Evolutionary conservation across 1,140 invertebrate species (phyloP).

Genomic region (Drosophila prosaltans): DNA sequence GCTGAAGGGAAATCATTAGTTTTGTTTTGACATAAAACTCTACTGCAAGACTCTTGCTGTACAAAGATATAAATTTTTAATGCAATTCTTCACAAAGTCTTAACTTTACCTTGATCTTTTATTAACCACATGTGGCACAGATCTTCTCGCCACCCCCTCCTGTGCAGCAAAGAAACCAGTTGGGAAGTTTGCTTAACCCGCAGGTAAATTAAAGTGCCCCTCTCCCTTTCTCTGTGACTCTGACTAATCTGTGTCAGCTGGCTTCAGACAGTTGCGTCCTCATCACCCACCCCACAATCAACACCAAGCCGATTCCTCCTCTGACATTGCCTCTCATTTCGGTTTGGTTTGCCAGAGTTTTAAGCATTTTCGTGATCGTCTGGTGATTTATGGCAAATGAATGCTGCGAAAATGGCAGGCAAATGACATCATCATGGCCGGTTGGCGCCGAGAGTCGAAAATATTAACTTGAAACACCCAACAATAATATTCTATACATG

Average conservation of each 20-base stretch:
- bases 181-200: slow-evolving; percentile 43
- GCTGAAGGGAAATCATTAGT: slow-evolving; percentile 26
- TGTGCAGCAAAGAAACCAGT: slow-evolving; percentile 54
- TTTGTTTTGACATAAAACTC: slow-evolving; percentile 24
- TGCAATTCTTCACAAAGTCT: slow-evolving; percentile 10
- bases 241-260: slow-evolving; percentile 78
- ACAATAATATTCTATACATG: slow-evolving; percentile 31
- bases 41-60: neutral
- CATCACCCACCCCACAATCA: slow-evolving; percentile 24
- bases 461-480: slow-evolving; percentile 13
- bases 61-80: neutral
- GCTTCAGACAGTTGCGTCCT: slow-evolving; percentile 49
- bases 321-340: slow-evolving; percentile 23
- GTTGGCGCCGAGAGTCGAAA: slow-evolving; percentile 23
- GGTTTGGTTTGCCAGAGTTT: slow-evolving; percentile 24
- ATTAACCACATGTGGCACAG: slow-evolving; percentile 19
- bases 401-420: slow-evolving; percentile 30
- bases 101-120: slow-evolving; percentile 68
- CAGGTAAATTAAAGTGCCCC: slow-evolving; percentile 54
- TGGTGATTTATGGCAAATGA: slow-evolving; percentile 67
- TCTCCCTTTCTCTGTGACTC: slow-evolving; percentile 45
- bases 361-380: slow-evolving; percentile 60
- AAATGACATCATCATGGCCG: slow-evolving; percentile 65
- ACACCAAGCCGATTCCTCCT: slow-evolving; percentile 17
- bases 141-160: slow-evolving; percentile 17